Evolutionary conservation across 2,113 vertebrate species (phyloP).

Genomic region (Arenaria interpres): DNA sequence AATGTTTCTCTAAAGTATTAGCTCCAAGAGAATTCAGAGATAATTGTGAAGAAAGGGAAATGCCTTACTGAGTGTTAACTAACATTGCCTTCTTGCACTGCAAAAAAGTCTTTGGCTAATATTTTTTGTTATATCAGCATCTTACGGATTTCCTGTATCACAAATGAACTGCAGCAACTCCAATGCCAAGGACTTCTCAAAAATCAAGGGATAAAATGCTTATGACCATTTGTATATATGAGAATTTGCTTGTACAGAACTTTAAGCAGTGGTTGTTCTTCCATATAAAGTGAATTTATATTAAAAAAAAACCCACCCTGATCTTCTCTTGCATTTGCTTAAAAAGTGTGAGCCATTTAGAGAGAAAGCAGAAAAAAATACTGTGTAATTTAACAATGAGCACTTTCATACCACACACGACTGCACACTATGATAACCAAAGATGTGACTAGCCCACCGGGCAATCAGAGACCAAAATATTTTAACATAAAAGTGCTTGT

Average conservation of each 20-base stretch:
- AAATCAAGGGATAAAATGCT: not conserved
- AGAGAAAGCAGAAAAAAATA: not conserved
- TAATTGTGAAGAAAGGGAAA: not conserved
- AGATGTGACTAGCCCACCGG: not conserved
- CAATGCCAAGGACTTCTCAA: not conserved
- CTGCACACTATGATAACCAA: not conserved
- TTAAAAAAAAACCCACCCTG: rapidly evolving
- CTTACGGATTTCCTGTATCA: not conserved
- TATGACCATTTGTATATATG: not conserved
- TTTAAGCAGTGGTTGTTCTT: not conserved
- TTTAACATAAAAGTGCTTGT: not conserved
- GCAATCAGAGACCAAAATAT: not conserved
- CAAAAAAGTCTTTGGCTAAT: not conserved
- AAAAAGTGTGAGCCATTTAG: not conserved
- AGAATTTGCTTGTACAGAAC: not conserved
- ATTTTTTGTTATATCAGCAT: not conserved
- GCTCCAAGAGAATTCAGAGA: not conserved
- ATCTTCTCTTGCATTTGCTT: not conserved
- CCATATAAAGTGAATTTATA: not conserved
- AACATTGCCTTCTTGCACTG: not conserved
- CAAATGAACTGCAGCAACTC: not conserved
- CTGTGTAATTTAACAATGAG: not conserved
- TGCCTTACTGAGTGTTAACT: not conserved
- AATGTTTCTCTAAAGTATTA: not conserved
- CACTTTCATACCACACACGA: not conserved